A percentile compares a stretch with the other conserved stretches of the same genome.
phyloP scores from a whole-genome alignment of 2,113 vertebrate species.

The Protobothrops mucrosquamatus region DNA sequence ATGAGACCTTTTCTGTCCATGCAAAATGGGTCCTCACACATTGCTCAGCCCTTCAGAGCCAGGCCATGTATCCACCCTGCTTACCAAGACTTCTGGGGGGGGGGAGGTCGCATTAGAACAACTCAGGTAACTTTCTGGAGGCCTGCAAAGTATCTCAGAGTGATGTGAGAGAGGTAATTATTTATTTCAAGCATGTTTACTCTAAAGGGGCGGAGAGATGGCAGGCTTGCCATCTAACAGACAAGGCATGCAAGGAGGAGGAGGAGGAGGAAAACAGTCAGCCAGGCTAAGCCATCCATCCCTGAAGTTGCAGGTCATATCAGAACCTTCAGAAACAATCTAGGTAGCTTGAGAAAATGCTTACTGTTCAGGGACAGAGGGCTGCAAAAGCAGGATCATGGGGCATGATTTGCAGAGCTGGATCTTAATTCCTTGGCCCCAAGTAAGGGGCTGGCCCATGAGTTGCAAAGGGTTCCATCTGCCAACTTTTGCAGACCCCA shows the following conservation, averaged over 20 bases:
- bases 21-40: conserved; percentile 55
- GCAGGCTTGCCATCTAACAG: not conserved
- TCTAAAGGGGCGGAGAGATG: not conserved
- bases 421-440: not conserved
- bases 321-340: not conserved
- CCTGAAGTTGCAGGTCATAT: not conserved
- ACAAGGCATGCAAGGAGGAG: not conserved
- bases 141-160: not conserved
- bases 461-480: not conserved
- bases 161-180: not conserved
- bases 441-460: not conserved
- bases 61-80: not conserved
- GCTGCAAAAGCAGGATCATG: not conserved
- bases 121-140: not conserved
- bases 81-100: not conserved
- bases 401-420: not conserved
- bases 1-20: conserved; percentile 58
- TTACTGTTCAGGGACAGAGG: not conserved
- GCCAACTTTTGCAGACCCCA: not conserved
- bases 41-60: conserved; percentile 44
- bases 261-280: not conserved
- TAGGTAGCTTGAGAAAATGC: not conserved
- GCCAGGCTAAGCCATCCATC: not conserved
- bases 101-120: not conserved
- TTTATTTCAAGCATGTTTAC: not conserved